Evolutionary conservation across 2,888 invertebrate species (phyloP).

Genomic region (Pyrgus malvae): DNA sequence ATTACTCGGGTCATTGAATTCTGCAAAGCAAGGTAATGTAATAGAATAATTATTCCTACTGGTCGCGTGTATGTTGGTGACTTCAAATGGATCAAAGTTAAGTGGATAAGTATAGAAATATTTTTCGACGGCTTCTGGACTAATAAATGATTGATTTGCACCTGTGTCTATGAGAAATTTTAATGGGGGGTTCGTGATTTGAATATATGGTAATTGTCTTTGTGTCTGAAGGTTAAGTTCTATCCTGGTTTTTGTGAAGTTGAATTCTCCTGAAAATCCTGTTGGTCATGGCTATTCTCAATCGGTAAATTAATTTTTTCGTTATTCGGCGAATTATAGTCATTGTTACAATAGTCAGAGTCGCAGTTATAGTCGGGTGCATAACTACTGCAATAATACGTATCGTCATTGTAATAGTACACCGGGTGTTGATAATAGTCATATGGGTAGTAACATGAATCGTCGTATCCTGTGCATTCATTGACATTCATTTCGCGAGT

Average conservation of each 20-base stretch:
- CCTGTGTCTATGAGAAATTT: conserved; percentile 27
- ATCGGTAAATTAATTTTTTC: conserved; percentile 1
- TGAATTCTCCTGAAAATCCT: conserved; percentile 18
- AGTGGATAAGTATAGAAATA: conserved; percentile 25
- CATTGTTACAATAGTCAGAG: not conserved
- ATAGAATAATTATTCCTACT: conserved; percentile 37
- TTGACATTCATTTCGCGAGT: conserved; percentile 9
- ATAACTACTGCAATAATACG: not conserved
- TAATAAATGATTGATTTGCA: conserved; percentile 16
- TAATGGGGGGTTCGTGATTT: conserved; percentile 1
- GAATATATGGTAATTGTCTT: conserved; percentile 11
- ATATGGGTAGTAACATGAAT: not conserved
- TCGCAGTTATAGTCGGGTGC: conserved; percentile 11
- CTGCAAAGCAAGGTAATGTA: conserved; percentile 35
- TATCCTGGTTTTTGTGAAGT: conserved; percentile 25
- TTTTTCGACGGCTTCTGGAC: conserved; percentile 18
- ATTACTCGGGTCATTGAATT: conserved; percentile 27
- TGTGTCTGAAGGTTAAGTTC: conserved; percentile 30
- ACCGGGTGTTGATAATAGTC: not conserved
- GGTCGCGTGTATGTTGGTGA: conserved; percentile 37
- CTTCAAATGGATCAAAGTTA: conserved; percentile 38
- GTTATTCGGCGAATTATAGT: not conserved
- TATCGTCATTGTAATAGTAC: conserved; percentile 10
- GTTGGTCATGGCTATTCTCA: conserved; percentile 4
- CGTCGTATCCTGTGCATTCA: not conserved